Percentiles rank a stretch among this genome's conserved stretches.
These are phyloP conservation scores for Sinhomidia bicolor DNA, from an alignment of 2,888 invertebrate genomes.

Conservation along the genomic window DNA sequence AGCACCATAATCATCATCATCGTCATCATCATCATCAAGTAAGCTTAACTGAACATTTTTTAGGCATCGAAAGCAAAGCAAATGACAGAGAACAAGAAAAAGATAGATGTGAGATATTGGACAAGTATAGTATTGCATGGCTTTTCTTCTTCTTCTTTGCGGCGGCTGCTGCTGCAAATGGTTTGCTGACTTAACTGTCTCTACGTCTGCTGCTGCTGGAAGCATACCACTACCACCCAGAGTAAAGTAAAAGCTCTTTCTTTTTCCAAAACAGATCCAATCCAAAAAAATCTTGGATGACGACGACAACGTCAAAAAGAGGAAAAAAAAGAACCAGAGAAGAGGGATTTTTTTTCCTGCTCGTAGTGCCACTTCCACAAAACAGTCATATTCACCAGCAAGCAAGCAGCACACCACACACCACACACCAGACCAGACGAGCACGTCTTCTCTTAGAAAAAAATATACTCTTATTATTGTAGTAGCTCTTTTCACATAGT, in stretches of 20 bases:
- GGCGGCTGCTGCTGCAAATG: background rate
- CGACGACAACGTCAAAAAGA: background rate
- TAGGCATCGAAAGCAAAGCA: background rate
- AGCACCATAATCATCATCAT: background rate
- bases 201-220: background rate
- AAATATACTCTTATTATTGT: too few species aligned
- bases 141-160: background rate
- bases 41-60: background rate
- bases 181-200: background rate
- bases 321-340: background rate
- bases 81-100: background rate
- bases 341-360: slow-evolving; percentile 46
- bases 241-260: background rate
- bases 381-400: background rate
- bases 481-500: too few species aligned
- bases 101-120: slow-evolving; percentile 1
- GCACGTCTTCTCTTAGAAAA: too few species aligned
- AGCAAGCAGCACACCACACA: too few species aligned
- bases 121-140: background rate
- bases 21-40: background rate
- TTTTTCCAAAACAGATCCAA: background rate
- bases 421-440: too few species aligned
- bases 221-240: too few species aligned
- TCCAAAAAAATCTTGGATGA: slow-evolving; percentile 11
- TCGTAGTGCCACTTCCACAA: background rate